phyloP scores from a whole-genome alignment of 2,113 vertebrate genomes.

The Guaruba guarouba region DNA sequence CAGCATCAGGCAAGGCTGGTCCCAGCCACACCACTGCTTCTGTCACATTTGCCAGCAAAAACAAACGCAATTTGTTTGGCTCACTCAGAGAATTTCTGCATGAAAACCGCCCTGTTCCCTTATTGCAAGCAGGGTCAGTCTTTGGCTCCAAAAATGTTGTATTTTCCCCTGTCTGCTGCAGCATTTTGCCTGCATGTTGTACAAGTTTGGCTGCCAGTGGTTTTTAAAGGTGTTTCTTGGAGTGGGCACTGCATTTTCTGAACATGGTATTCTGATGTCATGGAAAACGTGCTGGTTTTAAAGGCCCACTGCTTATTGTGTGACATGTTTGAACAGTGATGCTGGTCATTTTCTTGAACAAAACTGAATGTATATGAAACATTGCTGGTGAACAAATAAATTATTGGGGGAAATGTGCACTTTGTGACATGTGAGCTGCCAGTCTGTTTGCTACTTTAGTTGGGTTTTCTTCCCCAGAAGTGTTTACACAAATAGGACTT shows the following conservation, averaged over 20 bases:
- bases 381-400: conserved; percentile 50
- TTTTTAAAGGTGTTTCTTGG: background rate
- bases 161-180: background rate
- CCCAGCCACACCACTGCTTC: conserved; percentile 1
- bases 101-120: background rate
- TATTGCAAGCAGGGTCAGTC: background rate
- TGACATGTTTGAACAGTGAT: background rate
- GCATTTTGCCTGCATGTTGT: background rate
- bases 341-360: conserved; percentile 20
- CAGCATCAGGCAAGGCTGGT: background rate
- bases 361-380: conserved; percentile 24
- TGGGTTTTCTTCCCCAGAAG: background rate
- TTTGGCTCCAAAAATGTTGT: background rate
- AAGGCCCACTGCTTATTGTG: background rate
- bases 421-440: background rate
- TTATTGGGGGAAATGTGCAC: background rate
- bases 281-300: background rate
- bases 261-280: background rate
- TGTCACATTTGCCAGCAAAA: background rate
- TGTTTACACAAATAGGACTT: background rate
- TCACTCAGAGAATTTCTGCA: background rate
- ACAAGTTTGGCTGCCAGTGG: background rate
- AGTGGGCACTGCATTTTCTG: background rate
- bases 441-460: background rate
- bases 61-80: background rate